Conservation (phyloP, 2,113 vertebrate genomes). For the Callorhinus ursinus region DNA sequence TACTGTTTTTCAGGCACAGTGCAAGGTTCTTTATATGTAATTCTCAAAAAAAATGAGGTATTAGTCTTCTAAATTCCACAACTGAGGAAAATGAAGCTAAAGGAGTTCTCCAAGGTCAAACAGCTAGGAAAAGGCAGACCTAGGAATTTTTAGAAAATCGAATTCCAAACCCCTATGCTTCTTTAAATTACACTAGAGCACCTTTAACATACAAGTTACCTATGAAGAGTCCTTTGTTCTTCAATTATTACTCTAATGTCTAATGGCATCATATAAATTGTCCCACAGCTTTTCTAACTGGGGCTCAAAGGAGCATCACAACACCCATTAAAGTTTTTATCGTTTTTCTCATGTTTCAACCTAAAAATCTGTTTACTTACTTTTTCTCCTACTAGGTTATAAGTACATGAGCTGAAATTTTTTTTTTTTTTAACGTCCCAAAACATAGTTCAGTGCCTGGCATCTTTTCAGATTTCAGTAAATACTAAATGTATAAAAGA, state of each 20-base stretch:
- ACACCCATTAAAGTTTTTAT: not conserved
- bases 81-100: constrained; percentile 41
- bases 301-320: not conserved
- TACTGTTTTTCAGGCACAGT: not conserved
- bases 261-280: not conserved
- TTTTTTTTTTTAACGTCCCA: constrained; percentile 30
- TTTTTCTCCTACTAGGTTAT: not conserved
- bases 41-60: constrained; percentile 10
- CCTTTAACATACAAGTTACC: not conserved
- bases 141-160: constrained; percentile 14
- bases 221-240: not conserved
- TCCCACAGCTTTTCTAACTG: not conserved
- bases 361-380: not conserved
- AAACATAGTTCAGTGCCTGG: not conserved
- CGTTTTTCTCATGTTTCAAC: not conserved
- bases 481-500: constrained; percentile 4
- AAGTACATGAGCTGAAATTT: not conserved
- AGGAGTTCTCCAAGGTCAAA: not conserved
- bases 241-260: not conserved
- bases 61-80: constrained; percentile 36
- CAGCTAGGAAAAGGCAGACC: not conserved
- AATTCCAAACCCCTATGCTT: constrained; percentile 20
- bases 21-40: constrained; percentile 13
- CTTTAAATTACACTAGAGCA: not conserved
- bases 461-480: not conserved